Conservation (phyloP, 2,888 invertebrate species). For the Eretmocerus hayati region DNA sequence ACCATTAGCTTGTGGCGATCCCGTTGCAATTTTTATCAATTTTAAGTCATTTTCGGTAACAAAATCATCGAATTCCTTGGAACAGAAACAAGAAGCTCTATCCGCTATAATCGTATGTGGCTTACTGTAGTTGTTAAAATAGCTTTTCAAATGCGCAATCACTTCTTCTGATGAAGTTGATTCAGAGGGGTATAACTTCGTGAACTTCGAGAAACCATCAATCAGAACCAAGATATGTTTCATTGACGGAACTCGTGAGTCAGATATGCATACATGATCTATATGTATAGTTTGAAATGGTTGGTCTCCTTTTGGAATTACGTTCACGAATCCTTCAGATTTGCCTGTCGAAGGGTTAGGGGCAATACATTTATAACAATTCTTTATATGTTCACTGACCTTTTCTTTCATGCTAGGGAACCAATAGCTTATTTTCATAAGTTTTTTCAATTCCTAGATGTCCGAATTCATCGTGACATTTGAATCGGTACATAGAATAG, state of each 20-base stretch:
- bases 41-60: constrained; percentile 17
- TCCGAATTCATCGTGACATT: too few species aligned
- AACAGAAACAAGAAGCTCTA: too few species aligned
- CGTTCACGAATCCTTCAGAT: constrained; percentile 22
- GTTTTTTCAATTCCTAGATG: constrained; percentile 15
- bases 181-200: too few species aligned
- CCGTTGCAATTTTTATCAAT: constrained; percentile 25
- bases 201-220: too few species aligned
- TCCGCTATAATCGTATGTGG: constrained; percentile 18
- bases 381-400: too few species aligned
- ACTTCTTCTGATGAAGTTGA: constrained; percentile 17
- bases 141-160: constrained; percentile 9
- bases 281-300: constrained; percentile 24
- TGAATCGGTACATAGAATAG: constrained; percentile 25
- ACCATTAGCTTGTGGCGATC: constrained; percentile 24
- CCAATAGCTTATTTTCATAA: constrained; percentile 20
- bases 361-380: too few species aligned
- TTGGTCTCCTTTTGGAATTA: too few species aligned
- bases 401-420: too few species aligned
- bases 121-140: constrained; percentile 15
- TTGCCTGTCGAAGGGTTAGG: constrained; percentile 17
- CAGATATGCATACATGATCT: constrained; percentile 20
- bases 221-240: constrained; percentile 21
- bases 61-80: too few species aligned
- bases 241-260: constrained; percentile 1